Percentiles rank a stretch among this genome's conserved stretches.
Conservation (phyloP, 2,797 vertebrate species). For the Bradypodion pumilum region DNA sequence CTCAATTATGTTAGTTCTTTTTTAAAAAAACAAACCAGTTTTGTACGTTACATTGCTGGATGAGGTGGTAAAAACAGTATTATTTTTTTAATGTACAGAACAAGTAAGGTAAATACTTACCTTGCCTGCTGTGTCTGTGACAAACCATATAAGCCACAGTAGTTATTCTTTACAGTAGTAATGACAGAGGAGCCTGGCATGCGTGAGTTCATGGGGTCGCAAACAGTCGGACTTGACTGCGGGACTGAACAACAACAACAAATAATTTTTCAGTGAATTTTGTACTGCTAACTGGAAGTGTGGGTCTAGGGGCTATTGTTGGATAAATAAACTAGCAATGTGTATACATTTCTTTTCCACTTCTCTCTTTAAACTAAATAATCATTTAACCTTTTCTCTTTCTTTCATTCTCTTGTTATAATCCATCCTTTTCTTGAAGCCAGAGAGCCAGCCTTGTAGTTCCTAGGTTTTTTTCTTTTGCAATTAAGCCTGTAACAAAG, state of each 20-base stretch:
- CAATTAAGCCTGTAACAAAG: neutral
- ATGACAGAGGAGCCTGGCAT: too few relatives aligned
- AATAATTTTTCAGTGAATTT: neutral
- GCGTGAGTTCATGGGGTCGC: neutral
- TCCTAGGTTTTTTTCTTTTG: neutral
- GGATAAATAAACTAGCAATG: neutral
- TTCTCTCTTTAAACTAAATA: neutral
- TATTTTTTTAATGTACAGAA: neutral
- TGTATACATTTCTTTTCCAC: neutral
- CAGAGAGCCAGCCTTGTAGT: neutral
- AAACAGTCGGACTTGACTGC: too few relatives aligned
- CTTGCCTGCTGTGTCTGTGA: neutral
- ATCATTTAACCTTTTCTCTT: neutral
- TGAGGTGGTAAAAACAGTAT: neutral
- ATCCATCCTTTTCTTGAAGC: neutral
- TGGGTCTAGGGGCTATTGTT: neutral
- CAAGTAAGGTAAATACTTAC: neutral
- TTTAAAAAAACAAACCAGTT: conserved; percentile 16
- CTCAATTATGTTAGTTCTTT: conserved; percentile 31
- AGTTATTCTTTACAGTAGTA: neutral
- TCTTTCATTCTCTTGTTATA: neutral
- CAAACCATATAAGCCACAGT: neutral
- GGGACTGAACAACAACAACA: too few relatives aligned
- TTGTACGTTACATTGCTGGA: neutral
- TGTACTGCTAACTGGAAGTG: neutral